Conservation (phyloP, 2,113 vertebrate species). For the Colaptes auratus region DNA sequence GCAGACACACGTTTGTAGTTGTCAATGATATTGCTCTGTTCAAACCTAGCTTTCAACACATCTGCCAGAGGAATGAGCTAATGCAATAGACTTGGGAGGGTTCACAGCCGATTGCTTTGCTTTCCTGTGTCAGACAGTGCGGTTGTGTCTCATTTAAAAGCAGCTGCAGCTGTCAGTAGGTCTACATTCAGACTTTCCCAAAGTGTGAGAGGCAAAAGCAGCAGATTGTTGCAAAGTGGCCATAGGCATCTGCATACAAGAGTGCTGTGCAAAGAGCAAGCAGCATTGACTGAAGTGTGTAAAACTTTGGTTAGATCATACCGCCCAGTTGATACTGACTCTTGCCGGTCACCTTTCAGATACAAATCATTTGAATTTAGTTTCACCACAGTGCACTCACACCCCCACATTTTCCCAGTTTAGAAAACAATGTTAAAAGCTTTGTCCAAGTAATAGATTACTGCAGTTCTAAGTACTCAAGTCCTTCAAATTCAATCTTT, state of each 20-base stretch:
- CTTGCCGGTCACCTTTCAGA: conserved; percentile 98
- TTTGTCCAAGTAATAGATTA: conserved; percentile 57
- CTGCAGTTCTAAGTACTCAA: conserved; percentile 37
- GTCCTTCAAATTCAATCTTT: not conserved
- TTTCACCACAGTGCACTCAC: conserved; percentile 77
- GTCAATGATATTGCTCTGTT: not conserved
- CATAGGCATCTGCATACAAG: conserved; percentile 70
- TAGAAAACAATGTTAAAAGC: conserved; percentile 60
- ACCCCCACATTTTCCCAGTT: conserved; percentile 64
- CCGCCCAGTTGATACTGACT: conserved; percentile 93
- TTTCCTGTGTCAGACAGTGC: conserved; percentile 70
- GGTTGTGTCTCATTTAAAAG: conserved; percentile 72
- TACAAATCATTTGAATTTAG: conserved; percentile 89
- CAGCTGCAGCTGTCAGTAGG: conserved; percentile 56
- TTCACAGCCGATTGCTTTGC: conserved; percentile 44
- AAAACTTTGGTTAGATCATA: conserved; percentile 90
- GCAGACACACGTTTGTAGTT: not conserved
- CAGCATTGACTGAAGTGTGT: conserved; percentile 84
- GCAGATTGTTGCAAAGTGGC: conserved; percentile 71
- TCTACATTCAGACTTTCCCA: conserved; percentile 64
- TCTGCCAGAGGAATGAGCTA: conserved; percentile 15
- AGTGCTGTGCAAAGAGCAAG: conserved; percentile 83
- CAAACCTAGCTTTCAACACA: not conserved
- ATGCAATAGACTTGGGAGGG: not conserved
- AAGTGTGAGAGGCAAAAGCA: conserved; percentile 80